phyloP scores from a whole-genome alignment of 2,888 invertebrate genomes.

The Platypus cylindrus region DNA sequence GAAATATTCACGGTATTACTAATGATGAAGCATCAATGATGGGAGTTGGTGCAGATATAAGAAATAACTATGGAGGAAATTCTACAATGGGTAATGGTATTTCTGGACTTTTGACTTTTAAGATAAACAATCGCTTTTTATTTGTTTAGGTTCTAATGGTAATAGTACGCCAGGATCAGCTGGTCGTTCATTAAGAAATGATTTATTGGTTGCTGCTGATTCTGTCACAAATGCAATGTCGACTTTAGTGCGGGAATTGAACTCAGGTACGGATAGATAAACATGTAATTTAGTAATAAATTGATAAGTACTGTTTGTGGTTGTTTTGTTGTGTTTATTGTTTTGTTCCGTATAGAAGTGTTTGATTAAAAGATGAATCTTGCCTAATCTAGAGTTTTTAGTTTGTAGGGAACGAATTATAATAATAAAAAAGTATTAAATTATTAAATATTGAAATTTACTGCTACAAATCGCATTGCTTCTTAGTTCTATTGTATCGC shows the following conservation, averaged over 20 bases:
- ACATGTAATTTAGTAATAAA: background rate
- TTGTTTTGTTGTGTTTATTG: background rate
- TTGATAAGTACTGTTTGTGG: too few relatives aligned
- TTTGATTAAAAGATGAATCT: background rate
- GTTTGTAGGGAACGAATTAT: too few relatives aligned
- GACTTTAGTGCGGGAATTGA: constrained; percentile 88
- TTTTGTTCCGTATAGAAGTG: background rate
- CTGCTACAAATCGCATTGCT: too few relatives aligned
- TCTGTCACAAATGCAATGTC: constrained; percentile 98
- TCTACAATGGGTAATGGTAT: constrained; percentile 21
- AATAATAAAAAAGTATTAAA: too few relatives aligned
- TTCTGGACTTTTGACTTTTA: background rate
- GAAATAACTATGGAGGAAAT: constrained; percentile 38
- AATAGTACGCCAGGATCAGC: constrained; percentile 33
- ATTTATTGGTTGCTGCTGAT: constrained; percentile 89
- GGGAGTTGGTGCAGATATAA: constrained; percentile 46
- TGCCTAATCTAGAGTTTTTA: too few relatives aligned
- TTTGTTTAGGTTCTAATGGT: constrained; percentile 27
- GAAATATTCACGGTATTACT: constrained; percentile 21
- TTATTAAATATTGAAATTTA: too few relatives aligned
- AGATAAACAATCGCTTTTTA: background rate
- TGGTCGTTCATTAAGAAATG: constrained; percentile 62
- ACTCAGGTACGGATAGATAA: constrained; percentile 58
- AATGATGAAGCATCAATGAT: constrained; percentile 37
- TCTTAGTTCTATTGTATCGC: too few relatives aligned